phyloP scores from a whole-genome alignment of 2,888 invertebrate genomes.

The Pheosia tremula region DNA sequence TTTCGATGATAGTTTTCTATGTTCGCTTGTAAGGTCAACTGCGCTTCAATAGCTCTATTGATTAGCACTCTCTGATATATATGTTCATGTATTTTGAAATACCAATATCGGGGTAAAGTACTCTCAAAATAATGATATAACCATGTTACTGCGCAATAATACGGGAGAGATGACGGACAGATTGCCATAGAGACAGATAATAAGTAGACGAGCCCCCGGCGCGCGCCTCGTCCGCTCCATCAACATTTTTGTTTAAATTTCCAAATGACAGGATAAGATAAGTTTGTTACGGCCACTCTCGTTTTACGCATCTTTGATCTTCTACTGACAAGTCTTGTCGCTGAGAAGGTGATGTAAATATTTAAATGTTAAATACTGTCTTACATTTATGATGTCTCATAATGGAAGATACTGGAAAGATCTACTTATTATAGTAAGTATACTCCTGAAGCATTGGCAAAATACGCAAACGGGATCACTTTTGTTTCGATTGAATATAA shows the following conservation, averaged over 20 bases:
- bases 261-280: constrained; percentile 45
- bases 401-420: no score
- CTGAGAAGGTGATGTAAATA: constrained; percentile 24
- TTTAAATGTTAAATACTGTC: constrained; percentile 10
- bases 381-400: no score
- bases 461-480: no score
- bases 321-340: constrained; percentile 24
- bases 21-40: no score
- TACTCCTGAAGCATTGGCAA: no score
- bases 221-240: constrained; percentile 44
- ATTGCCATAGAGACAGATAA: constrained; percentile 43
- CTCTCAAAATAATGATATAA: not conserved
- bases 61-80: no score
- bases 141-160: constrained; percentile 44
- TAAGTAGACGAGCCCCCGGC: constrained; percentile 54
- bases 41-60: no score
- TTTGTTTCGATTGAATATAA: no score
- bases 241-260: constrained; percentile 54
- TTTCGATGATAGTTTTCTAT: no score
- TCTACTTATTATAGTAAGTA: no score
- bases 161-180: constrained; percentile 30
- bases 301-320: constrained; percentile 22
- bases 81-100: no score
- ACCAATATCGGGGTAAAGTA: not conserved
- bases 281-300: constrained; percentile 37